Evolutionary conservation across 92 coral and sea anemone species (phyloP).

Genomic region (Actinostola sp.): DNA sequence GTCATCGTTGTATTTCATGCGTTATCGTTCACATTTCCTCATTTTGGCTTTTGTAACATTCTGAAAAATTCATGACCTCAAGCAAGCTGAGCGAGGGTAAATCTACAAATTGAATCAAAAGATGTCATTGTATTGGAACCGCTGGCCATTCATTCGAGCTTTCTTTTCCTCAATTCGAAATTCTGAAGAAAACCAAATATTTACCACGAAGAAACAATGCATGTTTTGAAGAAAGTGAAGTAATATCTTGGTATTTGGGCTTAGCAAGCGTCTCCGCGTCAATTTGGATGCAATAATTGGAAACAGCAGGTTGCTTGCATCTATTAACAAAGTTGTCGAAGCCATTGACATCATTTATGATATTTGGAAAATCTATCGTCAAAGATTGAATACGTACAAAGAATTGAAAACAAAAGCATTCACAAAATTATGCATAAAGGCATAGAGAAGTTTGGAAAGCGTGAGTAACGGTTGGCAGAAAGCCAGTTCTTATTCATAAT

Average conservation of each 20-base stretch:
- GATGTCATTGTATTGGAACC: neutral
- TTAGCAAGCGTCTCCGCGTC: no score
- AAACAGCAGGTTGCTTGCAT: neutral
- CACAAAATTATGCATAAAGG: neutral
- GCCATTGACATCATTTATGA: no score
- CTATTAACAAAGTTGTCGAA: constrained; percentile 4
- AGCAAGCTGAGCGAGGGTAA: constrained; percentile 1
- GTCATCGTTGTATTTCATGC: no score
- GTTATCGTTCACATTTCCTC: no score
- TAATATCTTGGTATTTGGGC: no score
- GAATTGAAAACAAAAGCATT: neutral
- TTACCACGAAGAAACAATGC: neutral
- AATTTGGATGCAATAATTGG: neutral
- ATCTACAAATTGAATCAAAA: no score
- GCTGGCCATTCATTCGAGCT: neutral
- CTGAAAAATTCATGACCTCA: constrained; percentile 2
- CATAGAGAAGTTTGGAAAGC: neutral
- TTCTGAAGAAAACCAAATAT: neutral
- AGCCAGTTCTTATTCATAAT: neutral
- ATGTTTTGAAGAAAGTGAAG: neutral
- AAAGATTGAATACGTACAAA: no score
- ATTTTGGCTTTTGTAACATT: neutral
- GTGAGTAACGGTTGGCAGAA: neutral
- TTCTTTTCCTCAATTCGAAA: neutral
- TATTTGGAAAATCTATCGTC: no score